phyloP scores from a whole-genome alignment of 2,888 invertebrate species.

The Scaptomyza tumidula region DNA sequence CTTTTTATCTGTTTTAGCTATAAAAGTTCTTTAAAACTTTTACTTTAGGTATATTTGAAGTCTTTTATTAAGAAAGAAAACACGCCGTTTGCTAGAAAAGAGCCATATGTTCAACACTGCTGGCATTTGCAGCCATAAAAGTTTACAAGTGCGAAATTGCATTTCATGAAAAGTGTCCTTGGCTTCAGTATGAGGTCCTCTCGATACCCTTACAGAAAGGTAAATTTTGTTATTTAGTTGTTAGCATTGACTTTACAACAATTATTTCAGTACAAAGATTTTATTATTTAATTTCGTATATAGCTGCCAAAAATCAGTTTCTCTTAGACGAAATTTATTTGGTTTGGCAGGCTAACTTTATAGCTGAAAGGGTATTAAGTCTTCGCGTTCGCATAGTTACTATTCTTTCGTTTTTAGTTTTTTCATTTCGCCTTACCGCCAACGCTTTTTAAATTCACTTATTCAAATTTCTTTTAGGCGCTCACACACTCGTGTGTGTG shows the following conservation, averaged over 20 bases:
- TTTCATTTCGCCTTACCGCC: constrained; percentile 37
- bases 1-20: too few species aligned
- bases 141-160: constrained; percentile 80
- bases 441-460: constrained; percentile 77
- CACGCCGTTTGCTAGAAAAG: constrained; percentile 22
- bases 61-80: neutral
- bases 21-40: too few species aligned
- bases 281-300: too few species aligned
- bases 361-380: neutral
- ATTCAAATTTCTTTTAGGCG: constrained; percentile 74
- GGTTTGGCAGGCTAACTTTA: too few species aligned
- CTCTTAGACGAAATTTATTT: too few species aligned
- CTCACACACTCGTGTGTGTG: constrained; percentile 32
- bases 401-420: neutral
- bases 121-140: constrained; percentile 67
- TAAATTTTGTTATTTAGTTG: too few species aligned
- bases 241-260: too few species aligned
- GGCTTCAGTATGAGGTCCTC: constrained; percentile 59
- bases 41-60: neutral
- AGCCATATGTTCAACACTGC: constrained; percentile 27
- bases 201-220: constrained; percentile 3
- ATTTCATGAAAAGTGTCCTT: constrained; percentile 78
- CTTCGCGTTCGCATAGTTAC: neutral
- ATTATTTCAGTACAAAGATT: too few species aligned
- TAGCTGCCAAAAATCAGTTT: too few species aligned